A percentile compares a stretch with the other conserved stretches of the same genome.
These are phyloP conservation scores for Picus viridis DNA, from an alignment of 2,797 vertebrate species.

Conservation along the genomic window DNA sequence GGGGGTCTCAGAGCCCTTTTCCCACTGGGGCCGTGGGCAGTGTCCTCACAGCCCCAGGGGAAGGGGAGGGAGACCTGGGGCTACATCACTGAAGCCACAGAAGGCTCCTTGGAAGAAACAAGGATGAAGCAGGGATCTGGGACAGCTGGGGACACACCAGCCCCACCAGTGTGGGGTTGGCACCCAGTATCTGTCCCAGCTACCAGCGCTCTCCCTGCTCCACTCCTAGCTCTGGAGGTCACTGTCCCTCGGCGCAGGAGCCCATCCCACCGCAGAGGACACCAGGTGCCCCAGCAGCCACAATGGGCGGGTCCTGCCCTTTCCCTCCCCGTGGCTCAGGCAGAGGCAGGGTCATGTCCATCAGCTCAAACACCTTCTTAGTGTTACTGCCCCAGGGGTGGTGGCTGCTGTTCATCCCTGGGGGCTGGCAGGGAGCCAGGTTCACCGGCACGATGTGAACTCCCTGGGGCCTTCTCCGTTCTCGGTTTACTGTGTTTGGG, in stretches of 20 bases:
- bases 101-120: not conserved
- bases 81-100: not conserved
- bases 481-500: rapidly evolving
- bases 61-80: not conserved
- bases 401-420: not conserved
- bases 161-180: rapidly evolving
- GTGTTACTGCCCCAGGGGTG: not conserved
- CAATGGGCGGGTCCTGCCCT: not conserved
- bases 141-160: not conserved
- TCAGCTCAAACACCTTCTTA: not conserved
- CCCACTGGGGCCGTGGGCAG: rapidly evolving
- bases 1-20: not conserved
- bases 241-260: not conserved
- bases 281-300: not conserved
- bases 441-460: rapidly evolving
- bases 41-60: not conserved
- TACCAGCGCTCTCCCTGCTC: not conserved
- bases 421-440: not conserved
- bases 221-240: not conserved
- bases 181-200: rapidly evolving
- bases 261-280: rapidly evolving
- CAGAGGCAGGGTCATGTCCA: not conserved
- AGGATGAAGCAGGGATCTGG: not conserved
- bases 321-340: not conserved
- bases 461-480: rapidly evolving